Conservation (phyloP, 1,140 invertebrate genomes). For the Batillaria attramentaria region DNA sequence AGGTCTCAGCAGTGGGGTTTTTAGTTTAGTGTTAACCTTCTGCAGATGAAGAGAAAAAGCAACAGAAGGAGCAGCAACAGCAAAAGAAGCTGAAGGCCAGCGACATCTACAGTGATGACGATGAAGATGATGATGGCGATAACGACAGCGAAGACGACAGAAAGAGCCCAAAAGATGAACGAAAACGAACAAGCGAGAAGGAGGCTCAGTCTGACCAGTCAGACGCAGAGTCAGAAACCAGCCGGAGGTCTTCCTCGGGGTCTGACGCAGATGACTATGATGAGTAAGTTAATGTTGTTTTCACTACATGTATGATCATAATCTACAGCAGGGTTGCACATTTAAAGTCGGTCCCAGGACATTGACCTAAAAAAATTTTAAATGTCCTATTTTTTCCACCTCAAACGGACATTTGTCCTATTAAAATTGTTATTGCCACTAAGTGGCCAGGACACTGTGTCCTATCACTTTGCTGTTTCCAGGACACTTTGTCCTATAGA, state of each 20-base stretch:
- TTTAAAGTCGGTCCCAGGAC: no score
- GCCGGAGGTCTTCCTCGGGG: constrained; percentile 53
- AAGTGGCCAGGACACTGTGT: no score
- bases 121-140: constrained; percentile 77
- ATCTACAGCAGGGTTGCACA: no score
- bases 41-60: constrained; percentile 55
- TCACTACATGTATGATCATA: neutral
- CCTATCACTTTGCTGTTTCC: no score
- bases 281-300: constrained; percentile 55
- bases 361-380: no score
- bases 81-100: constrained; percentile 86
- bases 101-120: constrained; percentile 96
- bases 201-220: constrained; percentile 39
- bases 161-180: constrained; percentile 48
- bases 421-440: no score
- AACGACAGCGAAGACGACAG: constrained; percentile 59
- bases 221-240: constrained; percentile 62
- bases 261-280: constrained; percentile 61
- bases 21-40: neutral
- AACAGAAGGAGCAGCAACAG: constrained; percentile 74
- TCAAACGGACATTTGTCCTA: no score
- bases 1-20: no score
- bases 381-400: no score
- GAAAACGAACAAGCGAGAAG: constrained; percentile 43
- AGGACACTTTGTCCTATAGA: no score